phyloP scores from a whole-genome alignment of 2,113 vertebrate genomes.

The Myrmecophaga tridactyla region DNA sequence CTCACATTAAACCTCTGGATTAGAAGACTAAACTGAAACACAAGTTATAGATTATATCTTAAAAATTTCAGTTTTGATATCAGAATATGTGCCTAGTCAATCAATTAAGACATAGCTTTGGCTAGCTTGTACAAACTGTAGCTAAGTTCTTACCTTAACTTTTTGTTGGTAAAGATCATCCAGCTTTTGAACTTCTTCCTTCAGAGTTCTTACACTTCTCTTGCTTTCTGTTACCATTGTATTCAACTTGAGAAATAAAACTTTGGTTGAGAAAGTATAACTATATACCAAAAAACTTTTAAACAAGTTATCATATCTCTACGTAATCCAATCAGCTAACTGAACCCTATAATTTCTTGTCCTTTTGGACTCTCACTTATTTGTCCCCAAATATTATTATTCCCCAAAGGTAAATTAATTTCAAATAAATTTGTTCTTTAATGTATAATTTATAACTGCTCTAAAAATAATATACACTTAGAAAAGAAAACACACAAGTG shows the following conservation, averaged over 20 bases:
- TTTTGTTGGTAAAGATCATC: constrained; percentile 84
- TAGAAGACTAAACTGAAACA: neutral
- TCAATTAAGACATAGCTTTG: neutral
- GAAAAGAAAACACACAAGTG: neutral
- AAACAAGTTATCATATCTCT: neutral
- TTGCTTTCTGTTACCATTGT: constrained; percentile 82
- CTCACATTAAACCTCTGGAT: neutral
- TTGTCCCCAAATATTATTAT: neutral
- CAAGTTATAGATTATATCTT: neutral
- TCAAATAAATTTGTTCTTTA: neutral
- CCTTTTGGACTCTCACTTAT: neutral
- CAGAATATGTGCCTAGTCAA: neutral
- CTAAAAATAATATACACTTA: neutral
- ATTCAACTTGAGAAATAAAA: constrained; percentile 78
- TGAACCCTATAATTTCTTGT: constrained; percentile 26
- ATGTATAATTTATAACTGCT: neutral
- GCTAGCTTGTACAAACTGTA: neutral
- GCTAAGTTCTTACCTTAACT: constrained; percentile 78
- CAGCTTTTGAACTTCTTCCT: constrained; percentile 85
- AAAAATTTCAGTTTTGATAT: neutral
- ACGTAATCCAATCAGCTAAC: neutral
- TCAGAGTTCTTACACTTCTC: constrained; percentile 78
- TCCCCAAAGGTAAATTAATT: neutral
- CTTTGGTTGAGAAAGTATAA: constrained; percentile 48
- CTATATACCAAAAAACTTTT: neutral